Base-by-base conservation (phyloP, 2,113 vertebrate genomes). In the Oxyura jamaicensis region DNA sequence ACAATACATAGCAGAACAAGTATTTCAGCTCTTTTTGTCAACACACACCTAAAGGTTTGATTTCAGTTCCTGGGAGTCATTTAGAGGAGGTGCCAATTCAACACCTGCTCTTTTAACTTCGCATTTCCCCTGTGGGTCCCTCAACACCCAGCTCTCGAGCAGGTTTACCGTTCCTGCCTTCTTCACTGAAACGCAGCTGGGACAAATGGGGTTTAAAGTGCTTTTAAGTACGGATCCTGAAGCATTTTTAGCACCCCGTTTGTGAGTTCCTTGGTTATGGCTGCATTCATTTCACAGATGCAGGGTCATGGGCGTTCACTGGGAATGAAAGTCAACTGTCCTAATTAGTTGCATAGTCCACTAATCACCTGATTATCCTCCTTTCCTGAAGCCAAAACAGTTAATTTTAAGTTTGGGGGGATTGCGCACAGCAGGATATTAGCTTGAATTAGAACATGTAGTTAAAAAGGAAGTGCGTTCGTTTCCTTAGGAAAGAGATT, bases 61-160 rank as follows among this genome's bases (percentile, higher is more conserved):
- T 63, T n/a, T n/a, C 11, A 13, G 72, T 69, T 69, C 18, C 11
- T 21, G 41, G n/a, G 26, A 46, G n/a, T 42, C 60, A 33, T 22
- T 58, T 46, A 25, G 3, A 68, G 41, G 53, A 41, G 10, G 10
- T 4, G 7, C 3, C 26, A 52, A 22, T 14, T 73, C 17, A 20
- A 29, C 8, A 11, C 0, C 1, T 36, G n/a, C 6, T 77, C 42
- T 78, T 39, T 60, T 13, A 20, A 26, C 0, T 0, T 6, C 36
- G 22, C 3, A 0, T 2, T 4, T 72, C 56, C 18, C 10, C 16
- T 5, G 0, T 3, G 9, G 21, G 25, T 29, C 18, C 17, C 28
- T 23, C 11, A 35, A 5, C 10, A 5, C 18, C 6, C 46, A 25
- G 18, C 42, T 33, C 65, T 22, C 20, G 8, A 21, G 20, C 0